Conservation (phyloP, 64 coral and sea anemone species). For the Pachyseris speciosa region DNA sequence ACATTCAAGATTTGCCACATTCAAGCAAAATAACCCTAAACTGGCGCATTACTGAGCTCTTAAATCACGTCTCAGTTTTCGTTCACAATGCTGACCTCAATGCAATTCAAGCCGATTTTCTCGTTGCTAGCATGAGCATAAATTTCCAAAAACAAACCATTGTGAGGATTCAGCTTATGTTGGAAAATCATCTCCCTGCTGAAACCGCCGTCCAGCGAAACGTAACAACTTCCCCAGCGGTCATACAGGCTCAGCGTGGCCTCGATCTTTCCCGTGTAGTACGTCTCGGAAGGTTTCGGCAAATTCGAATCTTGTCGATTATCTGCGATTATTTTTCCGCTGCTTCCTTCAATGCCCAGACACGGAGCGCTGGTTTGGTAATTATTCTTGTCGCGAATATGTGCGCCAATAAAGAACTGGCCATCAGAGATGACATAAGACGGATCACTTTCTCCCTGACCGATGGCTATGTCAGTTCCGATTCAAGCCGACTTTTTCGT, state of each 20-base stretch:
- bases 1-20: too few relatives aligned
- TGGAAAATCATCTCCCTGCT: slow-evolving; percentile 2
- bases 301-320: background rate
- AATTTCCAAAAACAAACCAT: slow-evolving; percentile 29
- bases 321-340: background rate
- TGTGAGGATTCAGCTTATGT: background rate
- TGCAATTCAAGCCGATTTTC: slow-evolving; percentile 20
- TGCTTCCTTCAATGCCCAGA: slow-evolving; percentile 3
- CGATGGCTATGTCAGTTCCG: slow-evolving; percentile 3
- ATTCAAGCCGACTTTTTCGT: slow-evolving; percentile 22
- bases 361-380: background rate
- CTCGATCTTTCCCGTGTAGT: slow-evolving; percentile 14
- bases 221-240: slow-evolving; percentile 26
- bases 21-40: background rate
- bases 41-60: background rate
- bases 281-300: background rate
- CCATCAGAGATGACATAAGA: slow-evolving; percentile 25
- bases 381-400: background rate
- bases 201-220: background rate
- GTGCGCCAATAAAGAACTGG: background rate
- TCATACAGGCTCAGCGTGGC: slow-evolving; percentile 3
- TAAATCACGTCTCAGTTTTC: background rate
- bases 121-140: background rate
- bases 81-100: slow-evolving; percentile 5
- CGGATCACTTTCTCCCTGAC: background rate